Evolutionary conservation across 2,113 vertebrate genomes (phyloP).

Genomic region (Scomber colias): DNA sequence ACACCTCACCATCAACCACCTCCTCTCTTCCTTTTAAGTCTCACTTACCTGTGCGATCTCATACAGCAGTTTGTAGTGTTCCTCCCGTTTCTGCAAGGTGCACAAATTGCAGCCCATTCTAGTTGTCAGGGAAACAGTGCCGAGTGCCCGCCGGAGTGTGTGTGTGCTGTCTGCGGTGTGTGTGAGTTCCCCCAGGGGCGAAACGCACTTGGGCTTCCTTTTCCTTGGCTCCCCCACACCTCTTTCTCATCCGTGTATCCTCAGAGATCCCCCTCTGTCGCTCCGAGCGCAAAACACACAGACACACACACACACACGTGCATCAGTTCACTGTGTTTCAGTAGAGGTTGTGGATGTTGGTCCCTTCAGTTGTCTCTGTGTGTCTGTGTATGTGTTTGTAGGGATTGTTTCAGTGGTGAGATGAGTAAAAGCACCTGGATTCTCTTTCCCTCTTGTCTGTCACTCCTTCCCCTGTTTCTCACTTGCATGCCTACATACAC

Average conservation of each 20-base stretch:
- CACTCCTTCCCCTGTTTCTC: conserved; percentile 57
- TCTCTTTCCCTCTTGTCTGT: conserved; percentile 60
- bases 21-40: background rate
- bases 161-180: conserved; percentile 64
- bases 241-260: conserved; percentile 93
- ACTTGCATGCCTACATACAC: conserved; percentile 69
- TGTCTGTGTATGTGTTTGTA: conserved; percentile 30
- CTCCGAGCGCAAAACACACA: conserved; percentile 74
- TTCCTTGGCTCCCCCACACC: conserved; percentile 90
- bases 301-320: conserved; percentile 80
- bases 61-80: conserved; percentile 99
- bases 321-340: conserved; percentile 25
- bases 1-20: background rate
- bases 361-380: conserved; percentile 33
- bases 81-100: conserved; percentile 98
- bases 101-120: conserved; percentile 99
- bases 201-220: conserved; percentile 89
- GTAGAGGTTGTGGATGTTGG: conserved; percentile 35
- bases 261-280: conserved; percentile 84
- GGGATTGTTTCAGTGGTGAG: conserved; percentile 39
- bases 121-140: conserved; percentile 86
- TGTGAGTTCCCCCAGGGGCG: conserved; percentile 85
- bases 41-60: conserved; percentile 97
- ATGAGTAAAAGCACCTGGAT: conserved; percentile 56
- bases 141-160: conserved; percentile 66